A percentile compares a stretch with the other conserved stretches of the same genome.
Conservation (phyloP, 1,140 invertebrate species). For the Samia ricini region DNA sequence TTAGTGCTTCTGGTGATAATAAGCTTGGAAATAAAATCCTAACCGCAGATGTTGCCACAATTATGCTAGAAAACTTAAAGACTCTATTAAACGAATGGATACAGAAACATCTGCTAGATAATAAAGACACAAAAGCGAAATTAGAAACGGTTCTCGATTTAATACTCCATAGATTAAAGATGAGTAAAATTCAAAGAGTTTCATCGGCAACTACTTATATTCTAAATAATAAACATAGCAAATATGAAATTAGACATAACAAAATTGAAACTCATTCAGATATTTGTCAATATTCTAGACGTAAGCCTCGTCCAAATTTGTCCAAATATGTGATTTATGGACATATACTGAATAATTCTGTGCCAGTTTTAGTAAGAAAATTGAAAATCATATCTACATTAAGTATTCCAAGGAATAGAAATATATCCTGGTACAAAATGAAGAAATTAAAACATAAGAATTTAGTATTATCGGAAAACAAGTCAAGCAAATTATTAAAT, state of each 20-base stretch:
- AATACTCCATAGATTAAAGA: constrained; percentile 44
- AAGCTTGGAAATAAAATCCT: constrained; percentile 19
- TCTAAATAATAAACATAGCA: constrained; percentile 32
- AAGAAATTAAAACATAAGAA: constrained; percentile 32
- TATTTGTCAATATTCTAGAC: constrained; percentile 18
- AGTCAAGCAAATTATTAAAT: constrained; percentile 29
- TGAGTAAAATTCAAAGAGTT: constrained; percentile 18
- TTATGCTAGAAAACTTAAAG: constrained; percentile 57
- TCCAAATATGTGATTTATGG: constrained; percentile 6
- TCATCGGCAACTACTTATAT: constrained; percentile 49
- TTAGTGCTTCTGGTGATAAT: constrained; percentile 50
- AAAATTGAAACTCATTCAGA: constrained; percentile 16
- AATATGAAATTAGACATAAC: constrained; percentile 23
- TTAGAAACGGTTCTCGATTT: constrained; percentile 48
- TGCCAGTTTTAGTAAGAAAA: constrained; percentile 38
- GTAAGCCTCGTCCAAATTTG: constrained; percentile 5
- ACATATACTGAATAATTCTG: constrained; percentile 22
- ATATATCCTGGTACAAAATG: constrained; percentile 21
- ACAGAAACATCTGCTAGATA: constrained; percentile 45
- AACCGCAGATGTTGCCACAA: constrained; percentile 34
- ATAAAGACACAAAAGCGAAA: constrained; percentile 47
- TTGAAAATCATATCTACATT: constrained; percentile 52
- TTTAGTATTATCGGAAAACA: constrained; percentile 30
- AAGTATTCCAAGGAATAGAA: constrained; percentile 49
- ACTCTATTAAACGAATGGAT: constrained; percentile 51